A percentile compares a stretch with the other conserved stretches of the same genome.
Conservation (phyloP, 1,140 invertebrate genomes). For the Drosophila dunni region DNA sequence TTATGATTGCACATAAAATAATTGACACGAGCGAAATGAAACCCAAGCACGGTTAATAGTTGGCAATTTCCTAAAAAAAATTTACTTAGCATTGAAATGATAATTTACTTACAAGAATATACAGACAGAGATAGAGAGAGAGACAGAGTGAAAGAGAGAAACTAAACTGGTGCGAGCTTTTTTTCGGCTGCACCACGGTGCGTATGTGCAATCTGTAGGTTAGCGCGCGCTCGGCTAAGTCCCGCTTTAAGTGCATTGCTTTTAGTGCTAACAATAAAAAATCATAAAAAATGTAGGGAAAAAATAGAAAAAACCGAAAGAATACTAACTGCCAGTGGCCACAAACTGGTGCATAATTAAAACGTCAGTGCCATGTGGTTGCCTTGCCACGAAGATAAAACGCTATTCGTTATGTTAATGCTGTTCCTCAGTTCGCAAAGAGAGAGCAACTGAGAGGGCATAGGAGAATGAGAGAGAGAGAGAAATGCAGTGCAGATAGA, state of each 20-base stretch:
- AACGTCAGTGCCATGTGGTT: constrained; percentile 76
- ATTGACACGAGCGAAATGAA: constrained; percentile 28
- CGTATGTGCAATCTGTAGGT: constrained; percentile 61
- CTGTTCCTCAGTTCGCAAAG: not conserved
- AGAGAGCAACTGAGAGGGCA: not conserved
- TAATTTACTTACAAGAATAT: constrained; percentile 51
- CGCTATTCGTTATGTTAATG: constrained; percentile 51
- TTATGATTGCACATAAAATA: constrained; percentile 11
- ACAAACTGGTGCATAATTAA: constrained; percentile 78
- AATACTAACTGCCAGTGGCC: constrained; percentile 35
- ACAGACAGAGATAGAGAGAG: constrained; percentile 8
- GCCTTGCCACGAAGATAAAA: constrained; percentile 72
- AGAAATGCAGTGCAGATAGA: not conserved
- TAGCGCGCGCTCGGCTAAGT: constrained; percentile 3
- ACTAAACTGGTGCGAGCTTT: constrained; percentile 34
- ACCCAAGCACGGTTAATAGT: constrained; percentile 66
- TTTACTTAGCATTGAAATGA: constrained; percentile 57
- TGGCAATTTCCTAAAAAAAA: constrained; percentile 58
- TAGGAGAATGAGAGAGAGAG: not conserved
- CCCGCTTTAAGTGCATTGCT: constrained; percentile 71
- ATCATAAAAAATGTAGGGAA: constrained; percentile 37
- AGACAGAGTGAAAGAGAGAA: constrained; percentile 30
- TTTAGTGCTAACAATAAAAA: constrained; percentile 63
- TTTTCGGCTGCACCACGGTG: constrained; percentile 45
- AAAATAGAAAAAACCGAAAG: constrained; percentile 20